Base-by-base conservation (phyloP, 1,140 invertebrate genomes). In the Bombus superbus region DNA sequence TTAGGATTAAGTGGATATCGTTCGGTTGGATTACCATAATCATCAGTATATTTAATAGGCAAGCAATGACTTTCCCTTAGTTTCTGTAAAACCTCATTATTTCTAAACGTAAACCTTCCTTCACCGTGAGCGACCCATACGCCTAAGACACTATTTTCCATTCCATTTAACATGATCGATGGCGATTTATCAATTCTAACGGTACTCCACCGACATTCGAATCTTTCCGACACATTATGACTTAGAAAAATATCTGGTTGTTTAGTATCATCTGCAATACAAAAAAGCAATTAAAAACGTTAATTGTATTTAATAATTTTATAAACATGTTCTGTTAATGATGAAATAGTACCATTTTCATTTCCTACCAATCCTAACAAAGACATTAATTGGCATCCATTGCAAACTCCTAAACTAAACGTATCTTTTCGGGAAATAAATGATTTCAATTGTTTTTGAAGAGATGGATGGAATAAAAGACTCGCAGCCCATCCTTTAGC, bases 81-180 rank as follows among this genome's bases (percentile, higher is more conserved):
- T 38, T 95, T 93, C 0, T 96, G 88, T 25, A 97, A 94, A 10
- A 98, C 88, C 5, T 93, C 71, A 2, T 95, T 84, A 28, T 96
- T 94, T 18, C 95, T 94, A 87, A 97, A 97, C 4, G 96, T 96
- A 89, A 97, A 97, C 86, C 96, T 96, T 91, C 99, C 99, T 96
- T 99, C 99, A 8, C 98, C 99, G 93, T 99, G 99, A n/a, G 99
- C 98, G 42, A 98, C 96, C 99, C 99, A 99, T 86, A 99, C 97
- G 25, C 99, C 99, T 42, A 99, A 95, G 0, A 97, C 95, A 8
- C 97, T 97, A 13, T 96, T 97, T 82, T 97, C 96, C 98, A 99
- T 99, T 10, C 96, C 98, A 88, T 96, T 94, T 75, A 99, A 95
- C 98, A 99, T 98, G 18, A 99, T 97, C 0, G 98, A 95, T 4